These are phyloP conservation scores for Eupithecia subumbrata DNA, from an alignment of 2,888 invertebrate genomes.

Conservation along the genomic window DNA sequence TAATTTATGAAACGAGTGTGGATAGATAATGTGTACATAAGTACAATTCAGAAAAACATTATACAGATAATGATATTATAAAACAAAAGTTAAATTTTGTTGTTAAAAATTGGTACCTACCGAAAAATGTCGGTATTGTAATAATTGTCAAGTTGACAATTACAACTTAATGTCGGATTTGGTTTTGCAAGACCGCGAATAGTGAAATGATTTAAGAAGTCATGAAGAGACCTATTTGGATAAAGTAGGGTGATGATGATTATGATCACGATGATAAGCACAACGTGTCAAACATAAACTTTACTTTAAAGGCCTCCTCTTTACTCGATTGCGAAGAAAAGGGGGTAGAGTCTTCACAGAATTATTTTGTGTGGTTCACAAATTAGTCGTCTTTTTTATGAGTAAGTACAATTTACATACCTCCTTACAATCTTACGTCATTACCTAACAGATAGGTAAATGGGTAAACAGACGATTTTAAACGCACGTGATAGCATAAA, in stretches of 20 bases:
- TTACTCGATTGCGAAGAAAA: background rate
- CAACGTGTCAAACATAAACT: background rate
- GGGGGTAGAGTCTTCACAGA: background rate
- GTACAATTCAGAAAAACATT: too few species aligned
- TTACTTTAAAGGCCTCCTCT: background rate
- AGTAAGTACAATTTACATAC: background rate
- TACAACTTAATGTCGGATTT: background rate
- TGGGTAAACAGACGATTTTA: background rate
- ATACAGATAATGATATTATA: too few species aligned
- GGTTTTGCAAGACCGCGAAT: too few species aligned
- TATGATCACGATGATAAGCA: background rate
- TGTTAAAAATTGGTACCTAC: too few species aligned
- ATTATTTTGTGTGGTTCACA: background rate
- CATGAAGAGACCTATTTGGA: background rate
- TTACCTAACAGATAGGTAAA: conserved; percentile 1
- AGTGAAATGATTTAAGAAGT: background rate
- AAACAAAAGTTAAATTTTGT: too few species aligned
- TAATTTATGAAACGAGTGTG: too few species aligned
- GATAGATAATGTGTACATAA: too few species aligned
- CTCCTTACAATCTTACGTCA: background rate
- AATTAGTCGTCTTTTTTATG: background rate
- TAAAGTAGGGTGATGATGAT: background rate
- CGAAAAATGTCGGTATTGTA: too few species aligned
- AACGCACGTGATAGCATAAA: conserved; percentile 1
- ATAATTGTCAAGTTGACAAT: background rate